phyloP scores from a whole-genome alignment of 2,797 vertebrate genomes.

The Rhynchonycteris naso region DNA sequence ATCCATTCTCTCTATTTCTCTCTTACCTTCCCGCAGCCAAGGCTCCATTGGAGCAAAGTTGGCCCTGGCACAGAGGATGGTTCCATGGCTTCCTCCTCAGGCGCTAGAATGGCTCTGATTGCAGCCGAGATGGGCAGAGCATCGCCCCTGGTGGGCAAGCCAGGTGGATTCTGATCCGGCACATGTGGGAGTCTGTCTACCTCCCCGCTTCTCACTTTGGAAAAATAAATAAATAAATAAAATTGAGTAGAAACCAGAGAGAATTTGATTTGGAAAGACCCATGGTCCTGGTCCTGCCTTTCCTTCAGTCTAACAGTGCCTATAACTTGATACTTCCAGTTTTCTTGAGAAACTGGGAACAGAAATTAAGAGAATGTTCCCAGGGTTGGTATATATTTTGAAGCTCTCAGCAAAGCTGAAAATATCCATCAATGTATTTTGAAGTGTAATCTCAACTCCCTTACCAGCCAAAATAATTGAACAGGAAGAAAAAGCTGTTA shows the following conservation, averaged over 20 bases:
- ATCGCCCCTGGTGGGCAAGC: too few species aligned
- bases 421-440: conserved; percentile 58
- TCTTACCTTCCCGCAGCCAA: too few species aligned
- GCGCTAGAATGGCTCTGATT: too few species aligned
- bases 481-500: conserved; percentile 69
- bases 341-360: conserved; percentile 46
- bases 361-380: conserved; percentile 56
- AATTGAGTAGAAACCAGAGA: neutral
- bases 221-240: too few species aligned
- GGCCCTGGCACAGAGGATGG: too few species aligned
- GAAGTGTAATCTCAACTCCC: conserved; percentile 69
- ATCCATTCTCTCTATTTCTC: too few species aligned
- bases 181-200: too few species aligned
- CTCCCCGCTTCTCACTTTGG: too few species aligned
- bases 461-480: conserved; percentile 73
- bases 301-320: neutral
- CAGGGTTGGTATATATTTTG: conserved; percentile 50
- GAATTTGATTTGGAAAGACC: neutral
- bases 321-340: conserved; percentile 25
- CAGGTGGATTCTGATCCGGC: too few species aligned
- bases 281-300: neutral
- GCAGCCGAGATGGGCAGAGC: too few species aligned
- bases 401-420: conserved; percentile 58
- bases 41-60: too few species aligned
- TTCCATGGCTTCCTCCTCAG: too few species aligned